Evolutionary conservation across 2,888 invertebrate species (phyloP).

Genomic region (Agrilus cyanescens): DNA sequence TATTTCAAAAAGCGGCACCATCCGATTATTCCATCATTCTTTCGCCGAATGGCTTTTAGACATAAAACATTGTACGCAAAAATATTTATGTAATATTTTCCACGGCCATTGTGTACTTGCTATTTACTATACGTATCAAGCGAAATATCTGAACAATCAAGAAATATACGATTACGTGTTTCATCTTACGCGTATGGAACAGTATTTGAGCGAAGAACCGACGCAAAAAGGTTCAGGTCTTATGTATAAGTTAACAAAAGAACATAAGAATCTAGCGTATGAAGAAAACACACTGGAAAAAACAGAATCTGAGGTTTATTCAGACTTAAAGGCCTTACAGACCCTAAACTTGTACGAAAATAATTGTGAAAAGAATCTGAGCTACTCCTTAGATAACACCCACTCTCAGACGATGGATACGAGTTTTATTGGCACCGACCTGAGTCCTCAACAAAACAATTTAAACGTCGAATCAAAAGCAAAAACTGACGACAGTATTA

Average conservation of each 20-base stretch:
- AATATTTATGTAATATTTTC: constrained; percentile 76
- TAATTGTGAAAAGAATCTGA: constrained; percentile 24
- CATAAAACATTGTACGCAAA: constrained; percentile 95
- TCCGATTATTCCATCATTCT: constrained; percentile 82
- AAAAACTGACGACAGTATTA: constrained; percentile 7
- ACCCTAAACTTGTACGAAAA: constrained; percentile 23
- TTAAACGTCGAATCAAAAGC: constrained; percentile 17
- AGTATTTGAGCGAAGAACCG: constrained; percentile 41
- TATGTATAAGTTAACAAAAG: constrained; percentile 28
- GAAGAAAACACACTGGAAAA: constrained; percentile 27
- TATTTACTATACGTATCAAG: constrained; percentile 67
- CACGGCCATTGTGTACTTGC: constrained; percentile 84
- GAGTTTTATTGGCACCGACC: constrained; percentile 28
- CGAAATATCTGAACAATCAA: constrained; percentile 54
- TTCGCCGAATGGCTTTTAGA: constrained; percentile 92
- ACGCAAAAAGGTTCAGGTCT: constrained; percentile 35
- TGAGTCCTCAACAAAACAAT: constrained; percentile 22
- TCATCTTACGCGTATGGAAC: constrained; percentile 55
- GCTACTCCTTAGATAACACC: constrained; percentile 19
- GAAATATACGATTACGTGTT: constrained; percentile 65
- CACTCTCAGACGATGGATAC: constrained; percentile 21
- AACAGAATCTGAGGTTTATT: constrained; percentile 31
- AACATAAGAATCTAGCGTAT: constrained; percentile 19
- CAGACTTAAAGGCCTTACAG: constrained; percentile 31
- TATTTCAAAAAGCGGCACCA: constrained; percentile 46